These are phyloP conservation scores for Triops cancriformis DNA, from an alignment of 1,140 invertebrate genomes.

Conservation along the genomic window DNA sequence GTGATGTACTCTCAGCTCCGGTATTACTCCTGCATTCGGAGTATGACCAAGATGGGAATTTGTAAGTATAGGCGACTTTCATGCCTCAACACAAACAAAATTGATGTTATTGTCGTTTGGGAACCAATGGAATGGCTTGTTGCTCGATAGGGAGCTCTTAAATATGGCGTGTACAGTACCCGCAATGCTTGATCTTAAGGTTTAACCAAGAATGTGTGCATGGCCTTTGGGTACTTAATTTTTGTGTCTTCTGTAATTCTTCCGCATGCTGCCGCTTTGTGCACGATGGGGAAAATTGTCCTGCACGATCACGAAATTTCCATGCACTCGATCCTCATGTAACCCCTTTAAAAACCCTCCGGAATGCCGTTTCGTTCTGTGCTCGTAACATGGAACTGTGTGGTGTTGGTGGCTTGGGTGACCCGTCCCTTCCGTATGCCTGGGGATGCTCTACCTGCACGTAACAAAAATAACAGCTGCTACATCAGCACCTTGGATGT, in stretches of 20 bases:
- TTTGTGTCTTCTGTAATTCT: not conserved
- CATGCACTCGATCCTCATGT: not conserved
- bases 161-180: no score
- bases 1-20: constrained; percentile 9
- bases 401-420: not conserved
- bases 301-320: not conserved
- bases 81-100: not conserved
- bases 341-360: not conserved
- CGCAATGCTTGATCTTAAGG: no score
- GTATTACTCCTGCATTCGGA: constrained; percentile 13
- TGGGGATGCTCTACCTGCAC: constrained; percentile 16
- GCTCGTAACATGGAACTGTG: not conserved
- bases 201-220: no score
- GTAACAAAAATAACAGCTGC: constrained; percentile 9
- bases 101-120: not conserved
- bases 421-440: not conserved
- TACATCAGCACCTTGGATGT: constrained; percentile 8
- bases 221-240: not conserved
- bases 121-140: not conserved
- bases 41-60: constrained; percentile 10
- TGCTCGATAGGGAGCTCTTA: not conserved
- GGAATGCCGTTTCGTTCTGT: not conserved
- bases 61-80: constrained; percentile 5
- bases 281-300: not conserved
- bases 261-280: constrained; percentile 8